A percentile compares a stretch with the other conserved stretches of the same genome.
phyloP scores from a whole-genome alignment of 2,113 vertebrate genomes.

The Lasiurus borealis region DNA sequence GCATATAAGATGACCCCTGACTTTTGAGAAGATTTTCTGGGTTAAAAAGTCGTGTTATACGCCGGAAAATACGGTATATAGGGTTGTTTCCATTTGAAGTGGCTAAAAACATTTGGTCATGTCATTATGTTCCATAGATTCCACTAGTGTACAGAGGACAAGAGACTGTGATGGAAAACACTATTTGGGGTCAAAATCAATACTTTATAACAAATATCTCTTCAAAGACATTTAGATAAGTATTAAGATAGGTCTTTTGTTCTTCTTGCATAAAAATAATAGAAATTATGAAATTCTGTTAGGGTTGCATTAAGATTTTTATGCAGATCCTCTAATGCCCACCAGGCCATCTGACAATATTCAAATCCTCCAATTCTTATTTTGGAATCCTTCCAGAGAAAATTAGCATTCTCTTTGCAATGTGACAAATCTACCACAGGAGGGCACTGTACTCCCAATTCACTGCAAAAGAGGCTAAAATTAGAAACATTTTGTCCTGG shows the following conservation, averaged over 20 bases:
- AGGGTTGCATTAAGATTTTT: not conserved
- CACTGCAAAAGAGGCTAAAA: not conserved
- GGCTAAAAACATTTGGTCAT: not conserved
- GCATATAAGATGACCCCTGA: too few relatives aligned
- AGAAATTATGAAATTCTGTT: not conserved
- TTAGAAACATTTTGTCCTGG: not conserved
- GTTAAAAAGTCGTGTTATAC: too few relatives aligned
- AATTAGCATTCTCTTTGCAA: not conserved
- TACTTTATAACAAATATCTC: not conserved
- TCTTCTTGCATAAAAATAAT: not conserved
- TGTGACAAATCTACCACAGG: slow-evolving; percentile 46
- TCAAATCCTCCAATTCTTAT: not conserved
- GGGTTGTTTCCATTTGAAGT: not conserved
- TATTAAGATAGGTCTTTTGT: not conserved
- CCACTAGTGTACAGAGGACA: not conserved
- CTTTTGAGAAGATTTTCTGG: too few relatives aligned
- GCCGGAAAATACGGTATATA: too few relatives aligned
- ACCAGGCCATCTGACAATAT: not conserved
- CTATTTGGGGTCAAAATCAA: not conserved
- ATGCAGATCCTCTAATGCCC: not conserved
- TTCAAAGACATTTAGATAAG: not conserved
- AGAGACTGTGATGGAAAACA: not conserved
- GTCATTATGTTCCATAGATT: not conserved
- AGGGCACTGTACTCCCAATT: slow-evolving; percentile 1
- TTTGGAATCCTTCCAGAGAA: not conserved